These are phyloP conservation scores for Pseudanteris insignis DNA, from an alignment of 2,888 invertebrate species.

Conservation along the genomic window DNA sequence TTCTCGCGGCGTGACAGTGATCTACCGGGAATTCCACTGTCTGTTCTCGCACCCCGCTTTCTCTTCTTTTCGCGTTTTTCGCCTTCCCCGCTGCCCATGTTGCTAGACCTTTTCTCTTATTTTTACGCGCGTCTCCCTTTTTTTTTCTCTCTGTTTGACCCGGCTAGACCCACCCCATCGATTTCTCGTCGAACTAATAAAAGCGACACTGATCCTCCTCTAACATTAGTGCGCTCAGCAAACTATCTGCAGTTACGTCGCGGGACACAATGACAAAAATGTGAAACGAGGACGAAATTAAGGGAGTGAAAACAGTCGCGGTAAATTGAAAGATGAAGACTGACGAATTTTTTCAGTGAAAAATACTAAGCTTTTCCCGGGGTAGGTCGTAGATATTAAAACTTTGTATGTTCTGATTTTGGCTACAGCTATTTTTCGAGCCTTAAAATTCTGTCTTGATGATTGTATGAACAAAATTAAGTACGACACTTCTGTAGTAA, in stretches of 20 bases:
- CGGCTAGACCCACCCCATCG: conserved; percentile 33
- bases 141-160: conserved; percentile 23
- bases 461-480: too few relatives aligned
- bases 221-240: conserved; percentile 31
- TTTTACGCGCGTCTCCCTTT: conserved; percentile 17
- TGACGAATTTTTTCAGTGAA: too few relatives aligned
- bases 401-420: too few relatives aligned
- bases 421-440: too few relatives aligned
- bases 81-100: conserved; percentile 5
- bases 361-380: background rate
- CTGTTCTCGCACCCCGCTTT: conserved; percentile 41
- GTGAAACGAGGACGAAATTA: too few relatives aligned
- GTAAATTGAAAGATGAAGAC: conserved; percentile 20
- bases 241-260: conserved; percentile 22
- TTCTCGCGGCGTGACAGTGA: conserved; percentile 64
- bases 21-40: conserved; percentile 54
- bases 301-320: conserved; percentile 1
- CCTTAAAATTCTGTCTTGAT: too few relatives aligned
- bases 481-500: too few relatives aligned
- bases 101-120: conserved; percentile 28
- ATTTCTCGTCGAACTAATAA: conserved; percentile 58
- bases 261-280: conserved; percentile 23
- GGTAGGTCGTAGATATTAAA: background rate
- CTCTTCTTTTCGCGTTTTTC: conserved; percentile 34
- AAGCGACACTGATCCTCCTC: conserved; percentile 48